These are phyloP conservation scores for Tipula confusa DNA, from an alignment of 2,888 invertebrate species.

Conservation along the genomic window DNA sequence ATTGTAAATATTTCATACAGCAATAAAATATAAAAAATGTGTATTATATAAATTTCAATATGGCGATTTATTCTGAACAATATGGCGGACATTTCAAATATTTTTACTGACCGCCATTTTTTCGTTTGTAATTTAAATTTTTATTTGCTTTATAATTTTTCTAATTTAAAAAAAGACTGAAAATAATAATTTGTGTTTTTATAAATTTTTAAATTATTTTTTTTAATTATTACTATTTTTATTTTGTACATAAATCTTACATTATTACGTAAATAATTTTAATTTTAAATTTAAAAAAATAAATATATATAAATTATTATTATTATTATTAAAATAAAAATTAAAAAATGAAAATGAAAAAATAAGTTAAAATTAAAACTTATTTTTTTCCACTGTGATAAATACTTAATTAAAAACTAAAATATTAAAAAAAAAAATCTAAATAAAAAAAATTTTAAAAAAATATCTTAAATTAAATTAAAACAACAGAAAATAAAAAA, in stretches of 20 bases:
- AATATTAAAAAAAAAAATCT: neutral
- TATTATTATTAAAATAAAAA: neutral
- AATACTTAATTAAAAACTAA: constrained; percentile 4
- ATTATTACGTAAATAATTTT: neutral
- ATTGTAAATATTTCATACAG: constrained; percentile 3
- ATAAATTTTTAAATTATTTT: neutral
- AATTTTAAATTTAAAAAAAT: neutral
- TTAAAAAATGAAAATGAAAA: constrained; percentile 4
- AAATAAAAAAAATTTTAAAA: neutral
- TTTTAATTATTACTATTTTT: neutral
- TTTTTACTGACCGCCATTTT: neutral
- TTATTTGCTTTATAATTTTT: neutral
- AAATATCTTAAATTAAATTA: constrained; percentile 25
- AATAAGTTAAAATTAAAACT: neutral
- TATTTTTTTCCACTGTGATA: constrained; percentile 25
- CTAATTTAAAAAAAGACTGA: constrained; percentile 25
- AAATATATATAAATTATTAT: neutral
- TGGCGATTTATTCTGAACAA: neutral
- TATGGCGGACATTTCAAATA: neutral
- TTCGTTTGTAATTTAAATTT: neutral
- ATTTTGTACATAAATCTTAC: neutral
- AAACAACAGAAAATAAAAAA: neutral
- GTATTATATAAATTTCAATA: neutral
- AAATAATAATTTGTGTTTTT: constrained; percentile 4
- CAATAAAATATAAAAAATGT: neutral